Percentiles rank a stretch among this genome's conserved stretches.
Evolutionary conservation across 2,888 invertebrate genomes (phyloP).

Genomic region (Andricus curvator): DNA sequence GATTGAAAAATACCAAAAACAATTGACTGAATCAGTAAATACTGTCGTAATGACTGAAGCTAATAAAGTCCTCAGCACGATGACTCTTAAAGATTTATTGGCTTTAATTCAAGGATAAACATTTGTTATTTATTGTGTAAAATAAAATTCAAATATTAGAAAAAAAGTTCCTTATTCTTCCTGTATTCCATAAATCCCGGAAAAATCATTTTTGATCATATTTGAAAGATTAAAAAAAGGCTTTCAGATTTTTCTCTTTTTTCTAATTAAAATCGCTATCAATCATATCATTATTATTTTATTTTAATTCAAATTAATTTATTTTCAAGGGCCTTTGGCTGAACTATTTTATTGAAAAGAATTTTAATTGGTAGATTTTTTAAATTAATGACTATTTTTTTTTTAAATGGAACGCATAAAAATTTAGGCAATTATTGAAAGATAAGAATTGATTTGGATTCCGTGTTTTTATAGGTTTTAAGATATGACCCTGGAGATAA

Average conservation of each 20-base stretch:
- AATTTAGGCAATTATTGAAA: not conserved
- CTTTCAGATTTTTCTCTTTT: too few species aligned
- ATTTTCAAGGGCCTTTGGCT: too few species aligned
- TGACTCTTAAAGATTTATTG: constrained; percentile 20
- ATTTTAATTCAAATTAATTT: too few species aligned
- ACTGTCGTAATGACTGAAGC: constrained; percentile 1
- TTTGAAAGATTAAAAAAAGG: too few species aligned
- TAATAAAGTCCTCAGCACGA: constrained; percentile 16
- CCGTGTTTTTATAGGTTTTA: not conserved
- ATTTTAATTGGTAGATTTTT: too few species aligned
- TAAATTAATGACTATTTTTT: too few species aligned
- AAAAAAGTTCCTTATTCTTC: not conserved
- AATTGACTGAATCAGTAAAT: constrained; percentile 28
- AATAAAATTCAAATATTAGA: not conserved
- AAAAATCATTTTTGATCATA: too few species aligned
- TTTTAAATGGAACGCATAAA: not conserved
- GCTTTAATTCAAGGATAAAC: not conserved
- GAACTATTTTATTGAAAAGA: too few species aligned
- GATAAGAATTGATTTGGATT: not conserved
- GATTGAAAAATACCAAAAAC: constrained; percentile 8
- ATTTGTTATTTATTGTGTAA: not conserved
- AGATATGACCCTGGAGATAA: not conserved
- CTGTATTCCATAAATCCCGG: not conserved
- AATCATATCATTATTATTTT: too few species aligned
- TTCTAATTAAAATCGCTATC: too few species aligned